phyloP scores from a whole-genome alignment of 1,140 invertebrate genomes.

The Heliconius eleuchia region DNA sequence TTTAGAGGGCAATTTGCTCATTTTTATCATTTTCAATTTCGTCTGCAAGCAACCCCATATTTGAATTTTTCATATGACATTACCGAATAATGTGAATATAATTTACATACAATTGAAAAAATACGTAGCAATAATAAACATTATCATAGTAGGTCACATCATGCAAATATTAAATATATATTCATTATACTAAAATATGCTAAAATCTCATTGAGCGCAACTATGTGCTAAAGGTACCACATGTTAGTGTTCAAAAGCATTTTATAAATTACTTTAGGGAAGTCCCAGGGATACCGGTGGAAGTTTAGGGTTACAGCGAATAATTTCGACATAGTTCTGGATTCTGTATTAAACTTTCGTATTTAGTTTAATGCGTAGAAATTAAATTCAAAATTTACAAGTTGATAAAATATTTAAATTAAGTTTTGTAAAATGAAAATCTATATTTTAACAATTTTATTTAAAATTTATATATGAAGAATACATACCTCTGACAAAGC shows the following conservation, averaged over 20 bases:
- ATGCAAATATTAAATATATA: neutral
- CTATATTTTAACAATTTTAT: neutral
- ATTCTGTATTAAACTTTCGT: constrained; percentile 4
- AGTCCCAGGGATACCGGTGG: constrained; percentile 13
- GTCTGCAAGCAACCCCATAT: neutral
- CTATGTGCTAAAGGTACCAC: constrained; percentile 8
- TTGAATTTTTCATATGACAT: neutral
- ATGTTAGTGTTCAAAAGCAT: constrained; percentile 19
- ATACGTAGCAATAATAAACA: neutral
- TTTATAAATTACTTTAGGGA: constrained; percentile 21
- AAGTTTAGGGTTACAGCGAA: constrained; percentile 10
- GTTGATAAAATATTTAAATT: neutral
- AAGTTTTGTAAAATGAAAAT: neutral
- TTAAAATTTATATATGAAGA: neutral
- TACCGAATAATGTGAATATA: neutral
- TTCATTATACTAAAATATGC: neutral
- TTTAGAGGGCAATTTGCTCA: neutral
- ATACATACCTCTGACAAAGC: constrained; percentile 60
- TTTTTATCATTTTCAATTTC: neutral
- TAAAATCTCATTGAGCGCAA: neutral
- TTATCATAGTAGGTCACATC: neutral
- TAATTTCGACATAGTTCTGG: constrained; percentile 15
- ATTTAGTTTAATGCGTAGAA: constrained; percentile 1
- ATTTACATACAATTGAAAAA: neutral
- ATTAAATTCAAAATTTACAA: neutral